A percentile compares a stretch with the other conserved stretches of the same genome.
Evolutionary conservation across 2,888 invertebrate species (phyloP).

Genomic region (Octodonta nipae): DNA sequence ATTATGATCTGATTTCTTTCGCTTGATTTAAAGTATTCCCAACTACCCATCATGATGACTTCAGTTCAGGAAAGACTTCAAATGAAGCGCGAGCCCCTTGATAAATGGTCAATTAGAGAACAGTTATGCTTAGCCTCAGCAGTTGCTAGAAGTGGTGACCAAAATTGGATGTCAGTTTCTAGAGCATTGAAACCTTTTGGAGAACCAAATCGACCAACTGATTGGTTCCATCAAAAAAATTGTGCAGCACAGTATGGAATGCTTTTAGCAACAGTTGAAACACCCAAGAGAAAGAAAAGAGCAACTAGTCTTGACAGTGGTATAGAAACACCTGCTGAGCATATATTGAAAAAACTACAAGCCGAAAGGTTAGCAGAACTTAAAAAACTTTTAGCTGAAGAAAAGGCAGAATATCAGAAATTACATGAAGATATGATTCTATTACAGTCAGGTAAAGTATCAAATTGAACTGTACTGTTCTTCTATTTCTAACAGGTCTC

Average conservation of each 20-base stretch:
- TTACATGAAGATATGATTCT: conserved; percentile 50
- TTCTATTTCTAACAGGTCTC: too few relatives aligned
- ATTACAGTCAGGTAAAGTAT: conserved; percentile 40
- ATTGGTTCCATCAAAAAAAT: conserved; percentile 83
- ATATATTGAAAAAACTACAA: conserved; percentile 61
- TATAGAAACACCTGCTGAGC: conserved; percentile 61
- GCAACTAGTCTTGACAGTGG: conserved; percentile 43
- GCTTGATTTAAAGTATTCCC: too few relatives aligned
- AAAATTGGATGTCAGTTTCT: conserved; percentile 84
- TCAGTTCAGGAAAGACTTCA: conserved; percentile 35
- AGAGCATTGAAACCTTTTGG: conserved; percentile 63
- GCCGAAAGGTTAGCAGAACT: conserved; percentile 69
- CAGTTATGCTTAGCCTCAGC: conserved; percentile 77
- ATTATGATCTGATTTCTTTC: too few relatives aligned
- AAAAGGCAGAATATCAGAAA: conserved; percentile 60
- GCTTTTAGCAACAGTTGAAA: conserved; percentile 67
- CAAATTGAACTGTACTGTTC: conserved; percentile 1
- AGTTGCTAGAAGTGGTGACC: conserved; percentile 72
- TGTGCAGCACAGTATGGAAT: conserved; percentile 83
- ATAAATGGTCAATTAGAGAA: conserved; percentile 76
- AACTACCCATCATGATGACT: conserved; percentile 28
- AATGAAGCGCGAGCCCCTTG: conserved; percentile 57
- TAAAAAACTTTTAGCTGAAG: conserved; percentile 53
- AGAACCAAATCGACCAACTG: conserved; percentile 60
- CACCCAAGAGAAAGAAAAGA: conserved; percentile 72